phyloP scores from a whole-genome alignment of 2,888 invertebrate species.

The Pantelozetes paolii region DNA sequence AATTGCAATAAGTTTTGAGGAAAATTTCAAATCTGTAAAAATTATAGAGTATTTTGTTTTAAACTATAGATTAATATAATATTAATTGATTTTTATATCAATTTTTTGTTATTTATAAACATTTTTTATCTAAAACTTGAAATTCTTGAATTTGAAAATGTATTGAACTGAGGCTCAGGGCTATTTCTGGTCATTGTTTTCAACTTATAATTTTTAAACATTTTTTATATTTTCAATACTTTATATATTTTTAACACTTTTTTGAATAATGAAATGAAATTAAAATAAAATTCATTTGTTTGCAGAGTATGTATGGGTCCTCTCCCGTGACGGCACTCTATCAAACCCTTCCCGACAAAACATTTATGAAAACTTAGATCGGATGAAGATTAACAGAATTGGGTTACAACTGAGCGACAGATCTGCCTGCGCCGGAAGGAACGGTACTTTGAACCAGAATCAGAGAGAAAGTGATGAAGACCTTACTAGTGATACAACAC shows the following conservation, averaged over 20 bases:
- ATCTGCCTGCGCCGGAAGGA: slow-evolving; percentile 38
- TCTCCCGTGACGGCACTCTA: slow-evolving; percentile 42
- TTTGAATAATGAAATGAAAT: not conserved
- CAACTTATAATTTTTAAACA: not conserved
- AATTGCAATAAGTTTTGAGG: too few relatives aligned
- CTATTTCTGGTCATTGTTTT: too few relatives aligned
- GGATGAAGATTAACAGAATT: slow-evolving; percentile 43
- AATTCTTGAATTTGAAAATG: too few relatives aligned
- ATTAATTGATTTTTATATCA: too few relatives aligned
- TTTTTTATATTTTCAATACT: not conserved
- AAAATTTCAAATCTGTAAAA: not conserved
- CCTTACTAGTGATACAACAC: not conserved
- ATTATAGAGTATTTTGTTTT: not conserved
- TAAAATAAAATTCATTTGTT: not conserved
- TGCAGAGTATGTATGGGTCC: slow-evolving; percentile 44
- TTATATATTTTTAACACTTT: not conserved
- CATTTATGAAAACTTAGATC: slow-evolving; percentile 44
- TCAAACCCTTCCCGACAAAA: slow-evolving; percentile 45
- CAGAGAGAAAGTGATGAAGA: slow-evolving; percentile 22
- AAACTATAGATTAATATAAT: not conserved
- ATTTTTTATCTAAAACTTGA: too few relatives aligned
- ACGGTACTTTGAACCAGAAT: slow-evolving; percentile 14
- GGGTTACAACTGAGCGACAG: slow-evolving; percentile 43
- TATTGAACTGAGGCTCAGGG: too few relatives aligned
- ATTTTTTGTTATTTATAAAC: too few relatives aligned